Evolutionary conservation across 2,888 invertebrate species (phyloP), one percentile per base, ranked within the genome.

Genomic region (Boloria euphrosyne): DNA sequence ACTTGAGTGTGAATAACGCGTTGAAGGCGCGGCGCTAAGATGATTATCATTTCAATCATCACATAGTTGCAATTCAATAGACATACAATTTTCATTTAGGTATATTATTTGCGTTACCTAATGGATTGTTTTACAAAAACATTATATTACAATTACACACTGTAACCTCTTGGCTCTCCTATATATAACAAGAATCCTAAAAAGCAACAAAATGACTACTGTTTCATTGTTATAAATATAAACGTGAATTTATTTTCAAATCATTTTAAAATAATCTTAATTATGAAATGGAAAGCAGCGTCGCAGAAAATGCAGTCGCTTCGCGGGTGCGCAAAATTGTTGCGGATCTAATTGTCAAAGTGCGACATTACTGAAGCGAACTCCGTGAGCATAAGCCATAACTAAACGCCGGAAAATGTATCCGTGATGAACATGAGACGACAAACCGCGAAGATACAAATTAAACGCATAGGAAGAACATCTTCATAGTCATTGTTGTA

Each of bases 321-420:
- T 76, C 76, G 78, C 79, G 79, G 77, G 76, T 79, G 74, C 78
- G 76, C 79, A 78, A 82, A 77, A 78, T 76, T 84, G 87, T 90
- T 90, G 87, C 89, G 90, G 80, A 89, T 89, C 89, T 89, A 89
- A 90, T 88, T 83, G 87, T 78, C 75, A 78, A 79, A 79, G 79
- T 80, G 79, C 76, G 81, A 81, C 80, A 76, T 80, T 78, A 75
- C 57, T 60, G 61, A 68, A 61, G 50, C 68, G 60, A 44, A 18
- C 57, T 46, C 47, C 52, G 47, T 52, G 71, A 22, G 58, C 62
- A 62, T 53, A 22, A 46, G 31, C 43, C 66, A 58, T n/a, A 58
- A 62, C 62, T 62, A 58, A 66, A 38, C 66, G 66, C 47, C 58
- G 38, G 53, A 52, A 58, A 22, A 54, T 50, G 16, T 57, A 55